Evolutionary conservation across 2,113 vertebrate species (phyloP).

Genomic region (Tenebrosternarchus preto): DNA sequence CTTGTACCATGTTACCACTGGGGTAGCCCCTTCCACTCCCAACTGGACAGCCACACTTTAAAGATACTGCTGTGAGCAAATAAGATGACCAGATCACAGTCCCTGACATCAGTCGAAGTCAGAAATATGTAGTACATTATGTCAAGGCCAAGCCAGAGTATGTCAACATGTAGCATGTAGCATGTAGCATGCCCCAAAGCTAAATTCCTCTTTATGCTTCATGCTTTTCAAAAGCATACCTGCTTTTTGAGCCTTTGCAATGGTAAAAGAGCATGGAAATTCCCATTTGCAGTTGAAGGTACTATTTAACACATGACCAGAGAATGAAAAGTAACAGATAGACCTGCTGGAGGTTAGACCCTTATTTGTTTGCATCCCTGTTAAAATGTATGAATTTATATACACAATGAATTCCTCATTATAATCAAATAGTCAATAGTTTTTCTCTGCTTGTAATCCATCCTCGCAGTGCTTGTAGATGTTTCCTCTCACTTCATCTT

Average conservation of each 20-base stretch:
- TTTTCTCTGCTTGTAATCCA: constrained; percentile 18
- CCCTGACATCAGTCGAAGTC: constrained; percentile 61
- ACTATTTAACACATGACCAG: constrained; percentile 20
- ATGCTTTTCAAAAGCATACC: no score
- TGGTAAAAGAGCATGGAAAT: constrained; percentile 26
- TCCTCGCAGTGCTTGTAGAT: background rate
- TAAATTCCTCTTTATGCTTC: constrained; percentile 53
- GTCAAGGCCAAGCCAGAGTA: constrained; percentile 63
- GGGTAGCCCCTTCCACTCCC: constrained; percentile 29
- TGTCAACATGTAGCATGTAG: constrained; percentile 72
- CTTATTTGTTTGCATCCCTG: constrained; percentile 12
- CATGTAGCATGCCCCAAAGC: constrained; percentile 68
- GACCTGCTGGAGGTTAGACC: background rate
- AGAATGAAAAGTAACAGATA: constrained; percentile 11
- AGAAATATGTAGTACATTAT: constrained; percentile 63
- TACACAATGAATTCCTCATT: background rate
- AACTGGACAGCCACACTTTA: constrained; percentile 28
- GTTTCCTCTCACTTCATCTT: background rate
- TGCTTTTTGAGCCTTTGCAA: constrained; percentile 13
- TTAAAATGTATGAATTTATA: constrained; percentile 9
- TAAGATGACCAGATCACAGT: constrained; percentile 71
- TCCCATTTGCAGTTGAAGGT: background rate
- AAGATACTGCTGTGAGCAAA: constrained; percentile 51
- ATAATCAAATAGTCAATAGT: background rate
- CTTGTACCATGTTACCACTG: background rate